Conservation (phyloP, 2,888 invertebrate species). For the Catocala nupta region DNA sequence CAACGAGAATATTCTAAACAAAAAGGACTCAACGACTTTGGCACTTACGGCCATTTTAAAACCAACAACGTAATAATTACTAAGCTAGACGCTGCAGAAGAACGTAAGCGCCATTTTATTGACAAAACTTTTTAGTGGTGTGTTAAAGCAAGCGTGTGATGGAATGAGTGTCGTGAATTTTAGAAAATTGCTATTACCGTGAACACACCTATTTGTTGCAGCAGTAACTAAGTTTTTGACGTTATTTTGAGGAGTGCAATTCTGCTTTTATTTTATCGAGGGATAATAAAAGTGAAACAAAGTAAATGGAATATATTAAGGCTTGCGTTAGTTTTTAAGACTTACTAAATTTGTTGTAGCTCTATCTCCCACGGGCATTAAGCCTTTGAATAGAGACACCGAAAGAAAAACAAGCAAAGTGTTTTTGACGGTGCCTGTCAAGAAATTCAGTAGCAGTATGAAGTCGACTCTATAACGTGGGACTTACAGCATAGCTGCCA, state of each 20-base stretch:
- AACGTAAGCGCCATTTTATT: constrained; percentile 22
- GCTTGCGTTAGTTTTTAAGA: too few relatives aligned
- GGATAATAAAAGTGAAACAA: too few relatives aligned
- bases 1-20: constrained; percentile 18
- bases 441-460: too few relatives aligned
- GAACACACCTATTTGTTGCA: constrained; percentile 3
- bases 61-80: constrained; percentile 14
- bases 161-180: constrained; percentile 25
- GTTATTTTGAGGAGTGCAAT: neutral
- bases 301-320: too few relatives aligned
- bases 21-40: constrained; percentile 20
- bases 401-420: too few relatives aligned
- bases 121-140: constrained; percentile 23
- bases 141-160: constrained; percentile 20
- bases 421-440: too few relatives aligned
- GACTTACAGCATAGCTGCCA: too few relatives aligned
- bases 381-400: too few relatives aligned
- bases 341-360: too few relatives aligned
- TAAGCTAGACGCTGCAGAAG: constrained; percentile 8
- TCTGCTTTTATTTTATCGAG: neutral
- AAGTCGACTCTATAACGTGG: too few relatives aligned
- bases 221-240: constrained; percentile 4
- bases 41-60: constrained; percentile 17
- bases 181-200: constrained; percentile 15
- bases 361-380: too few relatives aligned